Conservation (phyloP, 2,888 invertebrate genomes). For the Operophtera brumata region DNA sequence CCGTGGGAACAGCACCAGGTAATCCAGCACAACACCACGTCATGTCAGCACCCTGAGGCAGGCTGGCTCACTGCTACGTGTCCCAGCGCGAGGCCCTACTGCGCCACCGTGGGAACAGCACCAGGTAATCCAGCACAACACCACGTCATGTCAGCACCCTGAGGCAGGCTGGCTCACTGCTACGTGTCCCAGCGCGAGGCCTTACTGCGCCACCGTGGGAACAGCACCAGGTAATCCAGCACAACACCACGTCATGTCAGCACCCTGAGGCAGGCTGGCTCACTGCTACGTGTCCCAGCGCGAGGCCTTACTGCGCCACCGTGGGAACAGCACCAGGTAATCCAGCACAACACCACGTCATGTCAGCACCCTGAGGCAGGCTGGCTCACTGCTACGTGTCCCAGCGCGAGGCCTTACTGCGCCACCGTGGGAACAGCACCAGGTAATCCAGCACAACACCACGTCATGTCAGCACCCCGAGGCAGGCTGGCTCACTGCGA, state of each 20-base stretch:
- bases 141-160: constrained; percentile 31
- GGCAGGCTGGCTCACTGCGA: constrained; percentile 30
- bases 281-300: constrained; percentile 39
- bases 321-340: constrained; percentile 45
- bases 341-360: constrained; percentile 35
- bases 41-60: constrained; percentile 27
- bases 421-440: constrained; percentile 46
- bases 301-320: constrained; percentile 46
- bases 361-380: constrained; percentile 29
- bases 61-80: constrained; percentile 38
- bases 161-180: constrained; percentile 31
- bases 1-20: constrained; percentile 47
- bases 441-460: constrained; percentile 41
- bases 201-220: constrained; percentile 47
- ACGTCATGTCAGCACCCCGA: constrained; percentile 32
- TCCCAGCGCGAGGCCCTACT: constrained; percentile 41
- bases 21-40: constrained; percentile 36
- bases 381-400: constrained; percentile 37
- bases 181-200: constrained; percentile 41
- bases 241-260: constrained; percentile 35
- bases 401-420: constrained; percentile 43
- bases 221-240: constrained; percentile 45
- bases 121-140: constrained; percentile 46
- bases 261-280: constrained; percentile 26
- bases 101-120: constrained; percentile 44